Percentiles rank a stretch among this genome's conserved stretches.
phyloP scores from a whole-genome alignment of 2,888 invertebrate genomes.

The Zeuzera pyrina region DNA sequence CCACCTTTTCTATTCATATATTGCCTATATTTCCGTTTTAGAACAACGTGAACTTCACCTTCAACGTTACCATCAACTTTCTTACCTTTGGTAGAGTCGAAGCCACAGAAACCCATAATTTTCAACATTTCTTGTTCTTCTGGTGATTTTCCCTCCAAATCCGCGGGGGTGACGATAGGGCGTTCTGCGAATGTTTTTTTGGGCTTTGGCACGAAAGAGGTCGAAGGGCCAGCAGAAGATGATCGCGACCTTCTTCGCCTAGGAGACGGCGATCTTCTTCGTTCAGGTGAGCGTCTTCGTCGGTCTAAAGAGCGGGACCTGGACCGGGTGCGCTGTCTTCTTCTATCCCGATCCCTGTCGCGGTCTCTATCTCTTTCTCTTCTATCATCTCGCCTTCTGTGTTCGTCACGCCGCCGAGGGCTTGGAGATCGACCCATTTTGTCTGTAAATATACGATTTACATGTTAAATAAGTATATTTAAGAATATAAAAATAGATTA shows the following conservation, averaged over 20 bases:
- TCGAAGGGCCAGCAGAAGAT: conserved; percentile 47
- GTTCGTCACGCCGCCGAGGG: conserved; percentile 57
- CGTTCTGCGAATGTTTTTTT: conserved; percentile 69
- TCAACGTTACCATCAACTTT: conserved; percentile 95
- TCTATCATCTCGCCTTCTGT: conserved; percentile 21
- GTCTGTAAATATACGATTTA: conserved; percentile 18
- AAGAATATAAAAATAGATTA: neutral
- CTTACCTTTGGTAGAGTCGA: conserved; percentile 97
- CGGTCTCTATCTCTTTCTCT: conserved; percentile 33
- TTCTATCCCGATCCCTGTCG: conserved; percentile 54
- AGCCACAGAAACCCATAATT: conserved; percentile 97
- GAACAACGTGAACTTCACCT: conserved; percentile 95
- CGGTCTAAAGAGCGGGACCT: conserved; percentile 58
- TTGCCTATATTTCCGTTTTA: conserved; percentile 97
- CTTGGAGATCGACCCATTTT: conserved; percentile 67
- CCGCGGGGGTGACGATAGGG: conserved; percentile 83
- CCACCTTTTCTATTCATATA: conserved; percentile 99
- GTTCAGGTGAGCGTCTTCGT: conserved; percentile 57
- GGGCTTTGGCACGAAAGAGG: conserved; percentile 47
- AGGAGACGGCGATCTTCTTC: conserved; percentile 30
- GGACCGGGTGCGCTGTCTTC: conserved; percentile 51
- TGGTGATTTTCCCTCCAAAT: conserved; percentile 90
- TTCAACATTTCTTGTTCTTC: conserved; percentile 97
- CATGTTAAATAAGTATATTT: conserved; percentile 8
- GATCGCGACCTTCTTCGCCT: conserved; percentile 43